A percentile compares a stretch with the other conserved stretches of the same genome.
These are phyloP conservation scores for Barypeithes pellucidus DNA, from an alignment of 2,888 invertebrate species.

Conservation along the genomic window DNA sequence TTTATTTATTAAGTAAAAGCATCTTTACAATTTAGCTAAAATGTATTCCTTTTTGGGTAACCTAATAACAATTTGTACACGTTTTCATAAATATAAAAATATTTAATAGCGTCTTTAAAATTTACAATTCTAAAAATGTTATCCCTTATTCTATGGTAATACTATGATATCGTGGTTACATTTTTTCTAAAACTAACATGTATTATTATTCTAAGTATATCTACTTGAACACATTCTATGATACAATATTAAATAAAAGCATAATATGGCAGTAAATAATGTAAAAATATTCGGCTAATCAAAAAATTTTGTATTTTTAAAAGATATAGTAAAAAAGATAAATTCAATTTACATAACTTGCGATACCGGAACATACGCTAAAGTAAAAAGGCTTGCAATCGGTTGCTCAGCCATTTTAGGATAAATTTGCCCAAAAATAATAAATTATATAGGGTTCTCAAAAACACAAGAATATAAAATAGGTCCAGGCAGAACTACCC, in stretches of 20 bases:
- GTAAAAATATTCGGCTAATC: slow-evolving; percentile 42
- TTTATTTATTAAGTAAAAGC: slow-evolving; percentile 30
- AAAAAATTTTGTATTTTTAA: too few relatives aligned
- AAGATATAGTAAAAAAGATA: too few relatives aligned
- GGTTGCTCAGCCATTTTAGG: too few relatives aligned
- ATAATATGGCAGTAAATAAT: slow-evolving; percentile 40
- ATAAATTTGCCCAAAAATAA: too few relatives aligned
- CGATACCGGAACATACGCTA: too few relatives aligned
- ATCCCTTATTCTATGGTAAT: slow-evolving; percentile 27
- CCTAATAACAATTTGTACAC: slow-evolving; percentile 49
- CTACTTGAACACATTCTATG: slow-evolving; percentile 37
- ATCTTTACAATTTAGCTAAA: slow-evolving; percentile 34
- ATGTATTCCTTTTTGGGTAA: slow-evolving; percentile 31
- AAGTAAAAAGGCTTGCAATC: too few relatives aligned
- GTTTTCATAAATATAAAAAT: slow-evolving; percentile 43
- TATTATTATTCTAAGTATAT: slow-evolving; percentile 16
- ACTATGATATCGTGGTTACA: slow-evolving; percentile 10
- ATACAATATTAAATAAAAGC: slow-evolving; percentile 32
- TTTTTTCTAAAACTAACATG: slow-evolving; percentile 2
- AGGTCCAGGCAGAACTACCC: too few relatives aligned
- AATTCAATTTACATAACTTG: too few relatives aligned
- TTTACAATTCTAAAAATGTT: slow-evolving; percentile 36
- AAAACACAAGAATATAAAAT: too few relatives aligned
- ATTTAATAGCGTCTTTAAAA: slow-evolving; percentile 34
- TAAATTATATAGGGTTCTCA: too few relatives aligned